Evolutionary conservation across 2,888 invertebrate species (phyloP).

Genomic region (Cotesia congregata): DNA sequence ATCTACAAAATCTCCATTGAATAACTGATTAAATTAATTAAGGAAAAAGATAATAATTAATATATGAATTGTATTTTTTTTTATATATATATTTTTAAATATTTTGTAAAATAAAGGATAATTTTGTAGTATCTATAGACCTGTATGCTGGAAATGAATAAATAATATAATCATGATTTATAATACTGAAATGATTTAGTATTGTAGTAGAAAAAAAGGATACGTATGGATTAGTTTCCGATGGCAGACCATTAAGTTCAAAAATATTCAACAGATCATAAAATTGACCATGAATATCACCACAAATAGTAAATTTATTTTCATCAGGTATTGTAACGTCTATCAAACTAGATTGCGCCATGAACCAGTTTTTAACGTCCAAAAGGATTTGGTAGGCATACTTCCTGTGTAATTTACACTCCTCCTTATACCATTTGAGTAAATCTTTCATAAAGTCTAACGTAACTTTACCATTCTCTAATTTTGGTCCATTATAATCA

Average conservation of each 20-base stretch:
- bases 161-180: no score
- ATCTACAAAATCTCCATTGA: conserved; percentile 99
- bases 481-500: conserved; percentile 91
- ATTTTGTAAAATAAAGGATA: no score
- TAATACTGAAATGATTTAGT: no score
- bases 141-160: no score
- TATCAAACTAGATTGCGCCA: conserved; percentile 88
- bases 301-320: conserved; percentile 96
- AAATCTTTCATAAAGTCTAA: conserved; percentile 89
- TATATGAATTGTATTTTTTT: background rate
- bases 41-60: background rate
- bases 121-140: no score
- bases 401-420: conserved; percentile 95
- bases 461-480: conserved; percentile 91
- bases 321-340: conserved; percentile 90
- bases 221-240: conserved; percentile 94
- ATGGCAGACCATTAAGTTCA: conserved; percentile 95
- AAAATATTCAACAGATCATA: conserved; percentile 99
- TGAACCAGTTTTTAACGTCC: conserved; percentile 88
- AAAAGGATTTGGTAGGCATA: conserved; percentile 98
- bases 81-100: no score
- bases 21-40: conserved; percentile 74
- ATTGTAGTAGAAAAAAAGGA: conserved; percentile 63
- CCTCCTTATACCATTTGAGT: conserved; percentile 89
- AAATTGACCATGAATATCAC: conserved; percentile 99